Conservation (phyloP, 2,797 vertebrate species). For the Pangasius macronema region DNA sequence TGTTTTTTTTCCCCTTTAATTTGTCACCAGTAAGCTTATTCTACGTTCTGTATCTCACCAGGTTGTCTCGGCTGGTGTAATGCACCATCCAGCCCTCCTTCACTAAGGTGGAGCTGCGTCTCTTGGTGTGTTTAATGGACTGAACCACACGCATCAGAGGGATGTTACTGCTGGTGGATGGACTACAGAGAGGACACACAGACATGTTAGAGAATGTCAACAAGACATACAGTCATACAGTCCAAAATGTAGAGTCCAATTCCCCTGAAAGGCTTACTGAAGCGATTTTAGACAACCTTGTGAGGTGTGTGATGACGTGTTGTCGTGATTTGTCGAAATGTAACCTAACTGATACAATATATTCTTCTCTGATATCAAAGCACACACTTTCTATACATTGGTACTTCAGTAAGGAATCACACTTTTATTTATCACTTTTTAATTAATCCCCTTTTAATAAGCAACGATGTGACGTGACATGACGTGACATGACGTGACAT, state of each 20-base stretch:
- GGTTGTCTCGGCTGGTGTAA: constrained; percentile 83
- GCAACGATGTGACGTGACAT: background rate
- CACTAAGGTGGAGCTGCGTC: constrained; percentile 81
- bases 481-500: background rate
- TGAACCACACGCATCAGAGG: constrained; percentile 86
- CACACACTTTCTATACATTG: background rate
- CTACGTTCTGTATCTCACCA: constrained; percentile 69
- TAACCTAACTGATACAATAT: background rate
- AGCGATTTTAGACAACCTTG: background rate
- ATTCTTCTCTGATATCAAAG: background rate
- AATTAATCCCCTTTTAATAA: background rate
- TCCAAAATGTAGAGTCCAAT: background rate
- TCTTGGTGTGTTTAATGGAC: constrained; percentile 84
- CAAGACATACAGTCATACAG: background rate
- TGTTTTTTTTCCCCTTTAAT: background rate
- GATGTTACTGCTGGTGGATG: constrained; percentile 83
- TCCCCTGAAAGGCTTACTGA: background rate
- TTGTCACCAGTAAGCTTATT: background rate
- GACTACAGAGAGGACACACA: constrained; percentile 67
- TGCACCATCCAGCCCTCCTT: constrained; percentile 87
- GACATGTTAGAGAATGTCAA: constrained; percentile 43
- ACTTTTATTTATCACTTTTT: background rate
- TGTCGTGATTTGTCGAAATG: background rate
- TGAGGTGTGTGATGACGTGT: background rate
- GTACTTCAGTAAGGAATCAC: background rate